Conservation (phyloP, 1,140 invertebrate genomes). For the Lepidurus couesii region DNA sequence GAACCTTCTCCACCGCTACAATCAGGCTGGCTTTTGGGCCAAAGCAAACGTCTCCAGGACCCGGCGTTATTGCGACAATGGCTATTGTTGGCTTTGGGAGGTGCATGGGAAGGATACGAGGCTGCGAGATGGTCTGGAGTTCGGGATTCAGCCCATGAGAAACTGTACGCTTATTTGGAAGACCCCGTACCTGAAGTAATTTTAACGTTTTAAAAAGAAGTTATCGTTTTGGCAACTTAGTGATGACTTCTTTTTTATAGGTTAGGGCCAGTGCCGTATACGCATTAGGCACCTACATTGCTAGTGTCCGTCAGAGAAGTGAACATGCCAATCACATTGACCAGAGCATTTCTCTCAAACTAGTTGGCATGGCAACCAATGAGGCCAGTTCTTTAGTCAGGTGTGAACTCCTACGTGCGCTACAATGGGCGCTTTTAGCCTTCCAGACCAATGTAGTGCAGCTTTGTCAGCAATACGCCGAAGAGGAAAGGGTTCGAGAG, state of each 20-base stretch:
- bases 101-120: slow-evolving; percentile 89
- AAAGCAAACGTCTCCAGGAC: slow-evolving; percentile 9
- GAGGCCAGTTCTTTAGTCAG: slow-evolving; percentile 80
- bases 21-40: not conserved
- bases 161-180: slow-evolving; percentile 70
- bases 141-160: slow-evolving; percentile 91
- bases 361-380: slow-evolving; percentile 66
- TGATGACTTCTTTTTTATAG: slow-evolving; percentile 44
- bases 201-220: not conserved
- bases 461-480: slow-evolving; percentile 61
- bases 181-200: slow-evolving; percentile 77
- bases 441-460: slow-evolving; percentile 81
- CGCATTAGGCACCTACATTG: slow-evolving; percentile 89
- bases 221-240: not conserved
- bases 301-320: slow-evolving; percentile 60
- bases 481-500: slow-evolving; percentile 50
- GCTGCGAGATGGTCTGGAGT: slow-evolving; percentile 92
- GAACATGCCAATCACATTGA: slow-evolving; percentile 91
- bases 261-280: slow-evolving; percentile 84
- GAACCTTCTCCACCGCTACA: not conserved
- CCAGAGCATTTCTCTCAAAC: slow-evolving; percentile 77
- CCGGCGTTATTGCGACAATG: slow-evolving; percentile 74
- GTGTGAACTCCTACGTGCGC: slow-evolving; percentile 55
- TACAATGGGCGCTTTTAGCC: slow-evolving; percentile 83
- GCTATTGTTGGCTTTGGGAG: slow-evolving; percentile 87